These are phyloP conservation scores for Macropodus opercularis DNA, from an alignment of 2,797 vertebrate species.

Conservation along the genomic window DNA sequence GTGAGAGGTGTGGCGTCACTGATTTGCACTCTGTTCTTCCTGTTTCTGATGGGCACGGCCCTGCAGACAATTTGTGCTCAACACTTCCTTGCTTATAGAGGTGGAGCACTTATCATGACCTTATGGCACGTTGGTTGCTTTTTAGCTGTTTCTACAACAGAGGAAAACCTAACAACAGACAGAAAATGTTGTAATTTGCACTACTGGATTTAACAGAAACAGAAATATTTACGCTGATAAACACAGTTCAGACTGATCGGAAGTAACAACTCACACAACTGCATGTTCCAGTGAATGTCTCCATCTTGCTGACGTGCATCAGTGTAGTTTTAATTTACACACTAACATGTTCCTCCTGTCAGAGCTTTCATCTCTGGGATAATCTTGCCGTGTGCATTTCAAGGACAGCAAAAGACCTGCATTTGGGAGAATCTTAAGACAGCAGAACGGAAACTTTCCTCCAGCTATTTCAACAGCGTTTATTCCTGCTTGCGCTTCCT, in stretches of 20 bases:
- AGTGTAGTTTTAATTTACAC: conserved; percentile 18
- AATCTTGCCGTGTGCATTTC: conserved; percentile 23
- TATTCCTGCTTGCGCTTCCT: conserved; percentile 78
- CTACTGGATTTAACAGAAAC: too few relatives aligned
- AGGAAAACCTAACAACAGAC: background rate
- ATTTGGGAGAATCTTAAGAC: conserved; percentile 54
- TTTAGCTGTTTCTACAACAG: conserved; percentile 39
- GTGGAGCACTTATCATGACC: conserved; percentile 69
- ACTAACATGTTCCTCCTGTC: conserved; percentile 17
- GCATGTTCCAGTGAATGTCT: background rate
- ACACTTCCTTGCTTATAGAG: conserved; percentile 73
- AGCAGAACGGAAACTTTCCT: conserved; percentile 62
- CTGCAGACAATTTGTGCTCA: conserved; percentile 62
- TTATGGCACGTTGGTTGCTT: conserved; percentile 55
- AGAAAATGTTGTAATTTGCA: background rate
- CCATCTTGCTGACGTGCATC: conserved; percentile 17
- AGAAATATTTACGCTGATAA: too few relatives aligned
- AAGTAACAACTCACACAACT: conserved; percentile 16
- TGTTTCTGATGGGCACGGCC: conserved; percentile 77
- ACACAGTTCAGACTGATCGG: background rate
- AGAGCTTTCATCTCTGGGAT: conserved; percentile 9
- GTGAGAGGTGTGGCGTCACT: conserved; percentile 64
- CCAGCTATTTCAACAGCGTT: conserved; percentile 72
- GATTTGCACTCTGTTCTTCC: conserved; percentile 81
- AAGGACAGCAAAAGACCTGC: conserved; percentile 50